Evolutionary conservation across 2,888 invertebrate genomes (phyloP).

Genomic region (Drosophila monieri): DNA sequence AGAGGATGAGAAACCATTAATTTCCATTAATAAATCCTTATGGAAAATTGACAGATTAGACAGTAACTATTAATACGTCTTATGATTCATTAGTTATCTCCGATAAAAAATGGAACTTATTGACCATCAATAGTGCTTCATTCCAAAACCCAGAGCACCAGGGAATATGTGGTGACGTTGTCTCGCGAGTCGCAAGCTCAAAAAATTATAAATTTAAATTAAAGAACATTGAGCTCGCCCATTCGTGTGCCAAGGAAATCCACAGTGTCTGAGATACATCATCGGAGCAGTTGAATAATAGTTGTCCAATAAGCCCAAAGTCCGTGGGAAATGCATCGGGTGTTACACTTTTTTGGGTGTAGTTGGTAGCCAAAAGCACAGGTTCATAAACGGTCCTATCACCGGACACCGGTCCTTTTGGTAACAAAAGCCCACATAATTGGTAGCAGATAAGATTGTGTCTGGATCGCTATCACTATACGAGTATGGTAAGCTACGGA

Average conservation of each 20-base stretch:
- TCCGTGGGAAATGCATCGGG: slow-evolving; percentile 29
- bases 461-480: slow-evolving; percentile 17
- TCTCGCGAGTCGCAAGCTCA: neutral
- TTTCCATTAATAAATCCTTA: neutral
- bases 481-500: neutral
- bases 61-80: neutral
- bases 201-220: slow-evolving; percentile 37
- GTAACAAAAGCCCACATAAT: slow-evolving; percentile 24
- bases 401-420: neutral
- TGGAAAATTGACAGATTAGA: neutral
- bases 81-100: slow-evolving; percentile 14
- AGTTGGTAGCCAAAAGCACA: slow-evolving; percentile 39
- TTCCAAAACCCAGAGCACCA: slow-evolving; percentile 1
- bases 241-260: slow-evolving; percentile 17
- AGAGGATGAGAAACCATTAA: neutral
- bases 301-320: slow-evolving; percentile 17
- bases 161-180: slow-evolving; percentile 40
- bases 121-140: slow-evolving; percentile 14
- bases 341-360: slow-evolving; percentile 2
- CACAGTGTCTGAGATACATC: slow-evolving; percentile 17
- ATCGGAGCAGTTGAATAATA: slow-evolving; percentile 28
- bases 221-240: slow-evolving; percentile 2
- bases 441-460: slow-evolving; percentile 21
- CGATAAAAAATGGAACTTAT: slow-evolving; percentile 4
- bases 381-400: slow-evolving; percentile 9